These are phyloP conservation scores for Monoplex corrugatus DNA, from an alignment of 2,888 invertebrate genomes.

Conservation along the genomic window DNA sequence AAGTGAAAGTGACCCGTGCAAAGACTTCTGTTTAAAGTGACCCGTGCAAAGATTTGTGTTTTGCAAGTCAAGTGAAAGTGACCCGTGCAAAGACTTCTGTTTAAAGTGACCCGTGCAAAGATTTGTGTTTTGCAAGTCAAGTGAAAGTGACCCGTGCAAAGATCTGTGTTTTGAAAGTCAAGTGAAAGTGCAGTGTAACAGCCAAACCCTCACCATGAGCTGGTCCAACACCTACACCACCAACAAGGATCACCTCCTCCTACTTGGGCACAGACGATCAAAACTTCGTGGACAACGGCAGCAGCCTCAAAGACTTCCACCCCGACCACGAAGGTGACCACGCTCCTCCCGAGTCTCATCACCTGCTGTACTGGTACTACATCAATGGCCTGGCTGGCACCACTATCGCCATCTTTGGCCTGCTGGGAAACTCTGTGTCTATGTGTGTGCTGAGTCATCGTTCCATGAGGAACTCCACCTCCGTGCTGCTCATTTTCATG, in stretches of 20 bases:
- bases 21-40: too few relatives aligned
- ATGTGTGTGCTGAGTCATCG: constrained; percentile 82
- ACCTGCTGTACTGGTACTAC: constrained; percentile 83
- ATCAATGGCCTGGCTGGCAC: constrained; percentile 93
- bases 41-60: neutral
- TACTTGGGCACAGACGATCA: neutral
- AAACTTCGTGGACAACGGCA: neutral
- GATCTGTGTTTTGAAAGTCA: neutral
- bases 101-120: neutral
- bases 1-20: too few relatives aligned
- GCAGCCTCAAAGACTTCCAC: neutral
- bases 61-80: neutral
- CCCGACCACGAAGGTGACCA: neutral
- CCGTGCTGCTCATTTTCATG: constrained; percentile 94
- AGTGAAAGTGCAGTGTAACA: neutral
- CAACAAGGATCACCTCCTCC: neutral
- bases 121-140: neutral
- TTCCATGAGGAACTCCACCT: constrained; percentile 97
- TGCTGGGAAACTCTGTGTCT: constrained; percentile 66
- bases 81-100: neutral
- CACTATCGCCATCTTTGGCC: constrained; percentile 89
- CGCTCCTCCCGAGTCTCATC: neutral
- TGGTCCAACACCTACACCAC: neutral
- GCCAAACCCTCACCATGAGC: neutral
- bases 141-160: neutral